Percentiles rank a stretch among this genome's conserved stretches.
Evolutionary conservation across 1,140 invertebrate species (phyloP).

Genomic region (Dendrolimus punctatus): DNA sequence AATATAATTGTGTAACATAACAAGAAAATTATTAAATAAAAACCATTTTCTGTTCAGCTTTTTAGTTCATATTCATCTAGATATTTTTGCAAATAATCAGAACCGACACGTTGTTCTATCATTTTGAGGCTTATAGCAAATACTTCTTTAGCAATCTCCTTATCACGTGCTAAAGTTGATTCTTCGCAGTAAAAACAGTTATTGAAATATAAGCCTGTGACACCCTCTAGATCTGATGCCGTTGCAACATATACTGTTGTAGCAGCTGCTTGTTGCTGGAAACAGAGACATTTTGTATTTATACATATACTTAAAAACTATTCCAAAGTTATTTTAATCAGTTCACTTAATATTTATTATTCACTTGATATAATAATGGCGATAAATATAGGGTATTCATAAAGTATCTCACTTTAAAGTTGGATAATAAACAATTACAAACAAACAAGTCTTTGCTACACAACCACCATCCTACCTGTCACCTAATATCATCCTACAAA

Average conservation of each 20-base stretch:
- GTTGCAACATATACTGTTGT: conserved; percentile 91
- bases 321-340: too few relatives aligned
- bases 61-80: conserved; percentile 31
- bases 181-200: conserved; percentile 89
- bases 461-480: too few relatives aligned
- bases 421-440: too few relatives aligned
- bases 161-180: conserved; percentile 41
- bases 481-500: too few relatives aligned
- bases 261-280: conserved; percentile 94
- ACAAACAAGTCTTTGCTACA: too few relatives aligned
- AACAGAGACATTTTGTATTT: conserved; percentile 11
- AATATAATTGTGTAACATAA: neutral
- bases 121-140: conserved; percentile 48
- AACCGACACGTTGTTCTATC: conserved; percentile 37
- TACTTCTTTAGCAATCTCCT: conserved; percentile 46
- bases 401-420: too few relatives aligned
- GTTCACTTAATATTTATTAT: too few relatives aligned
- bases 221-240: conserved; percentile 84
- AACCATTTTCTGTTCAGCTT: conserved; percentile 1
- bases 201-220: conserved; percentile 94
- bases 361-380: too few relatives aligned
- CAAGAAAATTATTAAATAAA: neutral
- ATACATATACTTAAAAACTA: neutral
- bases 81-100: conserved; percentile 42
- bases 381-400: too few relatives aligned